A percentile compares a stretch with the other conserved stretches of the same genome.
Evolutionary conservation across 1,140 invertebrate species (phyloP).

Genomic region (Drosophila tsacasi): DNA sequence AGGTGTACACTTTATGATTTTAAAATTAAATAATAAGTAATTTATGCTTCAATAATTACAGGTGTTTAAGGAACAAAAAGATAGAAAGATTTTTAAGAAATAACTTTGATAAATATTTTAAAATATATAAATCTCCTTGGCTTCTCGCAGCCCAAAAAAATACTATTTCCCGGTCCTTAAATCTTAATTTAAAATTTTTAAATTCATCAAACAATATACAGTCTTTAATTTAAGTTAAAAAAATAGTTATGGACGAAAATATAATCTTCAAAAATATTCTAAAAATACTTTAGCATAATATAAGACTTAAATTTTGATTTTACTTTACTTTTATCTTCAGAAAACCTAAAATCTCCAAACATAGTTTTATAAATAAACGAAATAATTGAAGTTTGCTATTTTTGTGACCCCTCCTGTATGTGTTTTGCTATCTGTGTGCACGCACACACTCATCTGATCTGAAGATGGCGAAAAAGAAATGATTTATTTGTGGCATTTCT

Average conservation of each 20-base stretch:
- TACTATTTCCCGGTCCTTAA: neutral
- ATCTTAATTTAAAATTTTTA: neutral
- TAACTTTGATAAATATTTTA: neutral
- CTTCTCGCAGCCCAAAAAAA: neutral
- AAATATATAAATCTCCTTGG: neutral
- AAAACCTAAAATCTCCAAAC: neutral
- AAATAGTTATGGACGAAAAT: neutral
- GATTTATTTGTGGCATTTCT: conserved; percentile 82
- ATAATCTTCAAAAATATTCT: neutral
- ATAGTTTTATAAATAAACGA: neutral
- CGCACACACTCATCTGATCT: conserved; percentile 11
- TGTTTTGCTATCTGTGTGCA: conserved; percentile 3
- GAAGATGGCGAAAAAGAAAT: conserved; percentile 61
- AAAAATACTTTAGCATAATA: neutral
- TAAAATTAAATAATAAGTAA: too few species aligned
- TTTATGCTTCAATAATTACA: neutral
- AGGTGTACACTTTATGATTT: neutral
- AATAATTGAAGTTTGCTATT: neutral
- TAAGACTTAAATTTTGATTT: too few species aligned
- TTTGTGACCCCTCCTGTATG: neutral
- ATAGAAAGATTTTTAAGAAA: neutral
- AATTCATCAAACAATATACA: neutral
- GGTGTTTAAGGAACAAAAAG: neutral
- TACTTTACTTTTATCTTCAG: neutral
- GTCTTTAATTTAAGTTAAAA: neutral